Evolutionary conservation across 2,797 vertebrate species (phyloP), one percentile per base, ranked within the genome.

Genomic region (Echeneis naucrates): DNA sequence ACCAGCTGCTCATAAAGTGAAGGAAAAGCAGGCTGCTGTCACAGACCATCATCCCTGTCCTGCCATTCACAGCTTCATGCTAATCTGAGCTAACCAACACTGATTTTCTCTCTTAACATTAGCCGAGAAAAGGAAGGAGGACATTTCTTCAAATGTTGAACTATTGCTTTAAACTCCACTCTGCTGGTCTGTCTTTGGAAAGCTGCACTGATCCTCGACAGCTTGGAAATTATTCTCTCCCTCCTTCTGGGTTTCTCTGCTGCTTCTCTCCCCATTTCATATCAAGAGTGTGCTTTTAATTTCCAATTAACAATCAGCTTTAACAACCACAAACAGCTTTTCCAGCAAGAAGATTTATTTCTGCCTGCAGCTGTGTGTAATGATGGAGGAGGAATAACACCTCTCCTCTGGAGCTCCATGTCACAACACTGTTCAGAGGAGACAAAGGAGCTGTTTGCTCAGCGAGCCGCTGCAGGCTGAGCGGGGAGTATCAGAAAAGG

Each of bases 281-380:
- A 63, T 67, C 42, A 73, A 16, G 13, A 14, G n/a, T 72, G 8
- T 33, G 32, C 23, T 54, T 79, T 55, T 55, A 30, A 64, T 59
- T 75, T 45, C 17, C 4, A 33, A 4, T 44, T 12, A 27, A 53
- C 10, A 48, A 62, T 16, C 19, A 21, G 55, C 2, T 8, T 51
- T 58, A 19, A 50, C 1, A 32, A 32, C 10, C 13, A 38, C 0
- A 42, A 27, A 12, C 52, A n/a, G 55, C 5, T 16, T 71, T 48
- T 55, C 32, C 26, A 24, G 30, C 45, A 30, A 30, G 30, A 72
- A 51, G 38, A 30, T 52, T 53, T 51, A 27, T 53, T 68, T 57
- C 48, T 1, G 19, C 55, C 53, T 65, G 62, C 62, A 66, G 56
- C 48, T 10, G 26, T 45, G 44, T 57, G 30, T 4, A 5, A 44